These are phyloP conservation scores for Cnemophilus loriae DNA, from an alignment of 2,113 vertebrate genomes.

Conservation along the genomic window DNA sequence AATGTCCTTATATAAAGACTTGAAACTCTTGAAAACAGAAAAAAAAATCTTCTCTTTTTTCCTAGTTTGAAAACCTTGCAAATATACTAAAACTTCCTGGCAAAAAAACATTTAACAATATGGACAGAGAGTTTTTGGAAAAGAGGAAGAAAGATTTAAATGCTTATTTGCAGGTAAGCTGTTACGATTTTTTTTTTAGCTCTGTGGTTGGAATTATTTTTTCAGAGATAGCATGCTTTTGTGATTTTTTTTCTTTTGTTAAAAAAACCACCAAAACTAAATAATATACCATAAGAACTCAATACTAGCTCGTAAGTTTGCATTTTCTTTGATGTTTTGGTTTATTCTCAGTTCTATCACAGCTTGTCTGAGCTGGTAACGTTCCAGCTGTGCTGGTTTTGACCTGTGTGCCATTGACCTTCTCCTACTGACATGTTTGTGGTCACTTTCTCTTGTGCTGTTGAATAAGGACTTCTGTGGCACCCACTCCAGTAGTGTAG, in stretches of 20 bases:
- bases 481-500: neutral
- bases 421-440: neutral
- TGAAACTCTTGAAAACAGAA: neutral
- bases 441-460: neutral
- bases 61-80: slow-evolving; percentile 91
- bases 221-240: neutral
- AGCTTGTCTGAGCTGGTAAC: neutral
- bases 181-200: rapidly evolving
- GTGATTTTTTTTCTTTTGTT: no score
- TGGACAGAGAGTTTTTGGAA: slow-evolving; percentile 97
- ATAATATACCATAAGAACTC: neutral
- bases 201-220: neutral
- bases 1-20: neutral
- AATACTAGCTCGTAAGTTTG: neutral
- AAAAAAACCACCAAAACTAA: no score
- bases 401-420: neutral
- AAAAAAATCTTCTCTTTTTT: neutral
- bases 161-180: slow-evolving; percentile 88
- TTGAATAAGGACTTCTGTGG: rapidly evolving
- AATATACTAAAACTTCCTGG: slow-evolving; percentile 91
- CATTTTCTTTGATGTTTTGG: neutral
- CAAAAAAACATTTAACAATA: slow-evolving; percentile 99
- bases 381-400: neutral
- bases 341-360: neutral
- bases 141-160: slow-evolving; percentile 98